These are phyloP conservation scores for Ahaetulla prasina DNA, from an alignment of 2,113 vertebrate genomes.

Conservation along the genomic window DNA sequence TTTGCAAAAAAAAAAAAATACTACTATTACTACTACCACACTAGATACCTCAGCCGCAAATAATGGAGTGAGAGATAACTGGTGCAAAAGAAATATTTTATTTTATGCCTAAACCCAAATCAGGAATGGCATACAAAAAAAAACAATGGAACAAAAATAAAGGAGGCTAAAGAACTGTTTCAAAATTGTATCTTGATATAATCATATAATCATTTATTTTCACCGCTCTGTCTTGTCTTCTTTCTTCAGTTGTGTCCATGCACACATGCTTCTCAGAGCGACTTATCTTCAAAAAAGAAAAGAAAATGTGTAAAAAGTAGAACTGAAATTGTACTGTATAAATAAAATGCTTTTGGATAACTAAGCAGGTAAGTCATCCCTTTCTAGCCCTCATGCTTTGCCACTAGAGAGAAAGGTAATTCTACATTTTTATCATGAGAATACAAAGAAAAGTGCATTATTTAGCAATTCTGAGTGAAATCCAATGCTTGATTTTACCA, in stretches of 20 bases:
- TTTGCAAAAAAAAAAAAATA: neutral
- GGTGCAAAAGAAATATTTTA: neutral
- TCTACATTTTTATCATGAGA: neutral
- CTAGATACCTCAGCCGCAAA: neutral
- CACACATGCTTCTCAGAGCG: neutral
- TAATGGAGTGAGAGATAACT: neutral
- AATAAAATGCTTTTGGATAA: neutral
- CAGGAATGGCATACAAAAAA: neutral
- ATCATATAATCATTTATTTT: neutral
- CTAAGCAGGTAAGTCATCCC: neutral
- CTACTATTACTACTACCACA: neutral
- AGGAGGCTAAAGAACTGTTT: neutral
- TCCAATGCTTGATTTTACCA: neutral
- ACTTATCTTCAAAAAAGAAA: neutral
- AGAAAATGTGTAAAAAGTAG: neutral
- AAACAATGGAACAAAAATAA: neutral
- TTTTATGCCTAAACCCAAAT: neutral
- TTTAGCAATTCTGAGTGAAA: neutral
- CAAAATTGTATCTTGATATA: neutral
- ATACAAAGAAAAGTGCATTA: neutral
- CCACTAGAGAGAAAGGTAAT: neutral
- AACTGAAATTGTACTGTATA: neutral
- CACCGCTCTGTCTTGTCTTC: neutral
- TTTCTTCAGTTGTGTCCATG: neutral
- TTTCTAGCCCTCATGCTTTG: neutral